phyloP scores from a whole-genome alignment of 2,113 vertebrate species.

The Lagopus leucura region DNA sequence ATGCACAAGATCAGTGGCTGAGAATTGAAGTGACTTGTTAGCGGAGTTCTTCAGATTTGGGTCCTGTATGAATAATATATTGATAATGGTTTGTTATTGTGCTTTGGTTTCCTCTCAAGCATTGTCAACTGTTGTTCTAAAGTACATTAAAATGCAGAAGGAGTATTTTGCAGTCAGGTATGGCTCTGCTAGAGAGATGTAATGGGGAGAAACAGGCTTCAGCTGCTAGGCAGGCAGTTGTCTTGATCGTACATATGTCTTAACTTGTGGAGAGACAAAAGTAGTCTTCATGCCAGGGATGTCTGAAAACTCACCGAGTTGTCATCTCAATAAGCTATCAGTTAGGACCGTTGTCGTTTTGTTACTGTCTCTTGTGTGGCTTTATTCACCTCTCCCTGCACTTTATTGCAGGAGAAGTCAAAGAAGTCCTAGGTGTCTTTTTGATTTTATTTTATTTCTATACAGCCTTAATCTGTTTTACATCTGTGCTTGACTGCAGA shows the following conservation, averaged over 20 bases:
- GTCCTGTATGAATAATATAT: slow-evolving; percentile 52
- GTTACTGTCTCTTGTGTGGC: neutral
- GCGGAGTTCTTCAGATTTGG: slow-evolving; percentile 27
- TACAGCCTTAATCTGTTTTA: slow-evolving; percentile 67
- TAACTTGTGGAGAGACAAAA: slow-evolving; percentile 46
- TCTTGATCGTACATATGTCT: slow-evolving; percentile 54
- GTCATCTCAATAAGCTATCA: slow-evolving; percentile 7
- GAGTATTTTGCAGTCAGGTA: slow-evolving; percentile 27
- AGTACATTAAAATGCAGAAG: slow-evolving; percentile 20
- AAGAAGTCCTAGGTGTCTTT: slow-evolving; percentile 8
- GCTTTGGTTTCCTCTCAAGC: slow-evolving; percentile 10
- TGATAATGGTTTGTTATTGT: slow-evolving; percentile 54
- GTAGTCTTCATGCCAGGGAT: slow-evolving; percentile 45
- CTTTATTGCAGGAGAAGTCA: slow-evolving; percentile 16
- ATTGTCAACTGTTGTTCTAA: slow-evolving; percentile 16
- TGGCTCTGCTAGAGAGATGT: neutral
- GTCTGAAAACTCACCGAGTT: slow-evolving; percentile 55
- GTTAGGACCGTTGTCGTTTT: slow-evolving; percentile 51
- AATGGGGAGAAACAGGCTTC: slow-evolving; percentile 34
- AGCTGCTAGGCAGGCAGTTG: neutral
- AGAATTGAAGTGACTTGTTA: slow-evolving; percentile 42
- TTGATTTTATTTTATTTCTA: slow-evolving; percentile 32
- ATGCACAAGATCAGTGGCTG: neutral
- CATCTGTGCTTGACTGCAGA: slow-evolving; percentile 68
- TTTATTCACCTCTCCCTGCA: slow-evolving; percentile 14